Percentiles rank a stretch among this genome's conserved stretches.
Conservation (phyloP, 2,888 invertebrate species). For the Peribatodes rhomboidaria region DNA sequence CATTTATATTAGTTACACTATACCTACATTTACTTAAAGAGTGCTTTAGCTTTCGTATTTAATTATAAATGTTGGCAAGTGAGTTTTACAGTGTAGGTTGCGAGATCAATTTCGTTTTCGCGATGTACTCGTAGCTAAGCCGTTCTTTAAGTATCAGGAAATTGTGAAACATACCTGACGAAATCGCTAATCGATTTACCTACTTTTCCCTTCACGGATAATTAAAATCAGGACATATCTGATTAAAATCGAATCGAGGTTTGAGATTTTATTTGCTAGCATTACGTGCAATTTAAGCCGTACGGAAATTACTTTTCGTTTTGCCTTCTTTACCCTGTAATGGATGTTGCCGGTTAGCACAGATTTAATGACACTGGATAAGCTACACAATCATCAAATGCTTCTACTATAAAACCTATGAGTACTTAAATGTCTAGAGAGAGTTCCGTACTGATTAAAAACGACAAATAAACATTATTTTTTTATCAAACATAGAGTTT, state of each 20-base stretch:
- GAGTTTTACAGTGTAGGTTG: conserved; percentile 5
- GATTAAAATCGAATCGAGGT: conserved; percentile 19
- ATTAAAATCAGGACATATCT: conserved; percentile 26
- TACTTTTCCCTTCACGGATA: conserved; percentile 19
- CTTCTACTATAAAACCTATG: no score
- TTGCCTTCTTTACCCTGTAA: not conserved
- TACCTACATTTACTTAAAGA: not conserved
- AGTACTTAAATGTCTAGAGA: no score
- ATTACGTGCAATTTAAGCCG: conserved; percentile 1
- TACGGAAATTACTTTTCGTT: conserved; percentile 24
- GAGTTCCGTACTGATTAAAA: no score
- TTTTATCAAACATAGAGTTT: no score
- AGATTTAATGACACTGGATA: not conserved
- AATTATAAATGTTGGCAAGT: conserved; percentile 30
- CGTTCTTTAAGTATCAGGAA: conserved; percentile 8
- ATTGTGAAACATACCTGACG: conserved; percentile 14
- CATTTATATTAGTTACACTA: not conserved
- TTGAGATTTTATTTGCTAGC: conserved; percentile 22
- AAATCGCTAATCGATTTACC: conserved; percentile 28
- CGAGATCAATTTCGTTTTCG: conserved; percentile 29
- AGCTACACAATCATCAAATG: no score
- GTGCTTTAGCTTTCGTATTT: conserved; percentile 23
- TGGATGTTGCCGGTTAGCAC: not conserved
- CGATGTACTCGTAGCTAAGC: conserved; percentile 17
- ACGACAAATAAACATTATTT: no score